Evolutionary conservation across 1,140 invertebrate species (phyloP).

Genomic region (Hyles vespertilio): DNA sequence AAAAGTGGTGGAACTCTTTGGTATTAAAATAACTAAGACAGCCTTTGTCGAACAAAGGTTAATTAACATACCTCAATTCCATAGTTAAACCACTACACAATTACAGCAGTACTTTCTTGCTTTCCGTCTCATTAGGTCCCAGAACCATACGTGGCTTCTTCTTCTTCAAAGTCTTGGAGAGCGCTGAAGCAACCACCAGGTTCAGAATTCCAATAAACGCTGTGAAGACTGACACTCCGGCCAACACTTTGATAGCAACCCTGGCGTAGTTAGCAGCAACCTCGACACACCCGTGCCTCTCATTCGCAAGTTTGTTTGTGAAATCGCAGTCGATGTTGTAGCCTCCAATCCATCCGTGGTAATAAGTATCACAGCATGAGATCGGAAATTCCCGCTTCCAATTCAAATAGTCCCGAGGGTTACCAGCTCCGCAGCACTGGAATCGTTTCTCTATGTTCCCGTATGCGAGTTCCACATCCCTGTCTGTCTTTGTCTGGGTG

Average conservation of each 20-base stretch:
- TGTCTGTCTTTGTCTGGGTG: constrained; percentile 45
- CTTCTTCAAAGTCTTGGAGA: constrained; percentile 27
- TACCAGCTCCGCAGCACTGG: constrained; percentile 59
- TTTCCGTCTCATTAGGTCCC: constrained; percentile 47
- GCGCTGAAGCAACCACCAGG: constrained; percentile 31
- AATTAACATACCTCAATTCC: constrained; percentile 2
- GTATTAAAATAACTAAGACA: not conserved
- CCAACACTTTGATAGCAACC: constrained; percentile 48
- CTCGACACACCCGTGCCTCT: constrained; percentile 54
- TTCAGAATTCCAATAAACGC: constrained; percentile 42
- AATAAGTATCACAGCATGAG: constrained; percentile 59
- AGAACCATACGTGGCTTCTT: constrained; percentile 26
- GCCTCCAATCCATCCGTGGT: constrained; percentile 52
- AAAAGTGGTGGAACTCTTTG: constrained; percentile 3
- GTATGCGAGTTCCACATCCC: constrained; percentile 38
- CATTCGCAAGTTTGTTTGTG: constrained; percentile 60
- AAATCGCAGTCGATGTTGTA: constrained; percentile 58
- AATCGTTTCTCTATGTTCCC: constrained; percentile 51
- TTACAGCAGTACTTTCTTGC: constrained; percentile 61
- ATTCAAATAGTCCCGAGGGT: constrained; percentile 59
- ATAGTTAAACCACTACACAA: constrained; percentile 2
- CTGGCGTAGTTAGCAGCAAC: constrained; percentile 54
- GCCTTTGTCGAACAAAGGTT: not conserved
- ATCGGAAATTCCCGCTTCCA: constrained; percentile 54
- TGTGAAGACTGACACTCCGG: constrained; percentile 42